Evolutionary conservation across 2,888 invertebrate genomes (phyloP).

Genomic region (Nipponacmea schrenckii): DNA sequence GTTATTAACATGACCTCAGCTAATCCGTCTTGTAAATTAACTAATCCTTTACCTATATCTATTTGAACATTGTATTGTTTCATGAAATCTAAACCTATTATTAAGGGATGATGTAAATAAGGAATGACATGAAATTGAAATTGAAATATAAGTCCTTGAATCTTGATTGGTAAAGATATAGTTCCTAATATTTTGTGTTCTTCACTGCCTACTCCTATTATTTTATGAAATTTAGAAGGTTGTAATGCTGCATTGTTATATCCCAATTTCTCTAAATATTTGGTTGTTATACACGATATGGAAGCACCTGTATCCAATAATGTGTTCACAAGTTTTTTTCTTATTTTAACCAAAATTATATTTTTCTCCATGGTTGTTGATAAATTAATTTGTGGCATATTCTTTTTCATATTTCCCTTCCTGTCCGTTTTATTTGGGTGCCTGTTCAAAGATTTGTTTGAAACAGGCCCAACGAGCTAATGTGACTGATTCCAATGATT

Average conservation of each 20-base stretch:
- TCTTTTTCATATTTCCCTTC: background rate
- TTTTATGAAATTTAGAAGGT: background rate
- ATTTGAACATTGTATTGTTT: constrained; percentile 24
- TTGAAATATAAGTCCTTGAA: background rate
- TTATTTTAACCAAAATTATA: background rate
- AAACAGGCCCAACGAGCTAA: background rate
- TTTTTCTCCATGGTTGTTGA: background rate
- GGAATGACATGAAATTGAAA: constrained; percentile 18
- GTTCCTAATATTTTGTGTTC: constrained; percentile 15
- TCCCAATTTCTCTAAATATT: background rate
- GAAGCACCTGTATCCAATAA: too few relatives aligned
- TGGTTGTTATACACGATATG: background rate
- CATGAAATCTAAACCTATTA: constrained; percentile 34
- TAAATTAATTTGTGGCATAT: too few relatives aligned
- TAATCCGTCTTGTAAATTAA: background rate
- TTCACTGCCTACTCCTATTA: constrained; percentile 19
- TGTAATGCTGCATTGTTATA: background rate
- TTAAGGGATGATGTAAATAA: constrained; percentile 6
- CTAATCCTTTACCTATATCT: constrained; percentile 21
- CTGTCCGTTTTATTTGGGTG: background rate
- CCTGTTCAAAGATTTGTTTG: background rate
- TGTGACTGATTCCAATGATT: background rate
- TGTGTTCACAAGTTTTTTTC: background rate
- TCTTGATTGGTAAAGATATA: background rate
- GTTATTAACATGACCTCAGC: background rate